Conservation (phyloP, 1,140 invertebrate species). For the Drosophila pectinifera region DNA sequence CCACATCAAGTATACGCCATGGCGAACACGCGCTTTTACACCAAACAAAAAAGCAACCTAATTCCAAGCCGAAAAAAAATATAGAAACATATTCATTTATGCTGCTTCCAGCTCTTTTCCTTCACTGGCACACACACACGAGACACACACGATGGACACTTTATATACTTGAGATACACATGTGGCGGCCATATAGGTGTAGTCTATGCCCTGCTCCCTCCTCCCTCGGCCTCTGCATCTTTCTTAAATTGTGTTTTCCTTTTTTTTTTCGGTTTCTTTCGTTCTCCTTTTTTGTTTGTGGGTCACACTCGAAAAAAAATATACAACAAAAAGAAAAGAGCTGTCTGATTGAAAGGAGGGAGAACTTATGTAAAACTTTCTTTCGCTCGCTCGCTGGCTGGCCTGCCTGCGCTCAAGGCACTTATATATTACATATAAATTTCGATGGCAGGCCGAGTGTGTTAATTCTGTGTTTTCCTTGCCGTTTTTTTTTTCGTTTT, state of each 20-base stretch:
- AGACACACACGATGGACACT: neutral
- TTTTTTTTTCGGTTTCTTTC: neutral
- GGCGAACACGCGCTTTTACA: constrained; percentile 52
- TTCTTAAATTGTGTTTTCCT: constrained; percentile 11
- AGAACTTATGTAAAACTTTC: constrained; percentile 74
- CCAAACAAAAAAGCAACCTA: constrained; percentile 37
- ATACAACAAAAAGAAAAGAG: constrained; percentile 47
- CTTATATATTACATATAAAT: constrained; percentile 34
- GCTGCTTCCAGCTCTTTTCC: constrained; percentile 11
- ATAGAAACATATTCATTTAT: constrained; percentile 25
- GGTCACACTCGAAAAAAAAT: constrained; percentile 52
- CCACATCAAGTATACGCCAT: constrained; percentile 74
- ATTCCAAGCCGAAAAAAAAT: constrained; percentile 31
- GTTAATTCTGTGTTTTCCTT: constrained; percentile 17
- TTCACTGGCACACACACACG: constrained; percentile 10
- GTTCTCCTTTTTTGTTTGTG: constrained; percentile 17
- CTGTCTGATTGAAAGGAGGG: constrained; percentile 36
- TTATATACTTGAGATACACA: constrained; percentile 12
- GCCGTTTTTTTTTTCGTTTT: neutral
- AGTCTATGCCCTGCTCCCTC: neutral
- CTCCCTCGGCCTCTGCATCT: neutral
- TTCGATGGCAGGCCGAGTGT: constrained; percentile 14
- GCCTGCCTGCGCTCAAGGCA: constrained; percentile 32
- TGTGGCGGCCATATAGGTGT: neutral
- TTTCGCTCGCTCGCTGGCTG: constrained; percentile 16